phyloP scores from a whole-genome alignment of 2,113 vertebrate species.

The Centropristis striata region DNA sequence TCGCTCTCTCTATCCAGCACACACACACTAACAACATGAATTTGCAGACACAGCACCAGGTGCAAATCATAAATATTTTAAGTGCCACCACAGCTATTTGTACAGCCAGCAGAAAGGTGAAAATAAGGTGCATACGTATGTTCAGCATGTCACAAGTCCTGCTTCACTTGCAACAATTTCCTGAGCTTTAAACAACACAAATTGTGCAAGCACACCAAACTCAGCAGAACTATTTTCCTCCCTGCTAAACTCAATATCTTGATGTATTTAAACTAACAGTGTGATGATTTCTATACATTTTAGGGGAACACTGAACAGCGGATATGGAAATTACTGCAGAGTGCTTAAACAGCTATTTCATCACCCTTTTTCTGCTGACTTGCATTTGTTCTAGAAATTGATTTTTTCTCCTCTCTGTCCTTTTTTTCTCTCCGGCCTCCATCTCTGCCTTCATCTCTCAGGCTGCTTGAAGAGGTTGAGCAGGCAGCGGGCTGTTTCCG shows the following conservation, averaged over 20 bases:
- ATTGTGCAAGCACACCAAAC: not conserved
- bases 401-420: constrained; percentile 40
- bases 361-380: constrained; percentile 81
- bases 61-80: constrained; percentile 75
- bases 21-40: constrained; percentile 26
- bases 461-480: constrained; percentile 46
- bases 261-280: constrained; percentile 13
- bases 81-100: constrained; percentile 60
- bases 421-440: constrained; percentile 23
- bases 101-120: constrained; percentile 54
- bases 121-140: constrained; percentile 44
- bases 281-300: constrained; percentile 35
- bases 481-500: constrained; percentile 47
- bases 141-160: constrained; percentile 44
- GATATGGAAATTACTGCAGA: constrained; percentile 71
- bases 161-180: constrained; percentile 54
- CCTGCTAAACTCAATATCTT: constrained; percentile 3
- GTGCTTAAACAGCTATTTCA: constrained; percentile 70
- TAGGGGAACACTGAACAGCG: constrained; percentile 11
- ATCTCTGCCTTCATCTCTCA: constrained; percentile 42
- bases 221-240: not conserved
- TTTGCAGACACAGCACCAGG: constrained; percentile 68
- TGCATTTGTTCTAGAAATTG: constrained; percentile 68
- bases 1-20: not conserved
- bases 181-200: constrained; percentile 47